Conservation (phyloP, 2,797 vertebrate genomes). For the Sparidentex hasta region DNA sequence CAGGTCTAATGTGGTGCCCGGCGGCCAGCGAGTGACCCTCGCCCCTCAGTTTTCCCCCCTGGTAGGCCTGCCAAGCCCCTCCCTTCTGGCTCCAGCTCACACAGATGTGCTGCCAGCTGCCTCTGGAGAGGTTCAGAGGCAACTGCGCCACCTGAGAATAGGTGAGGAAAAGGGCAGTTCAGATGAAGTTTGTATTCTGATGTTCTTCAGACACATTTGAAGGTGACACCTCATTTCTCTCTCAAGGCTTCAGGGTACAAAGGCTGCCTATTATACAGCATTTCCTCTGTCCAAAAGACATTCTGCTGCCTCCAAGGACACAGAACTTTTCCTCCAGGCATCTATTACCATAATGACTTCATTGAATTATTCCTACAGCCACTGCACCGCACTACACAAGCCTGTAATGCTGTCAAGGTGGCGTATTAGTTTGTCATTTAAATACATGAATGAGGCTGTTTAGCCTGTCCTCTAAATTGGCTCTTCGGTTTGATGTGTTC, state of each 20-base stretch:
- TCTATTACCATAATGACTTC: constrained; percentile 65
- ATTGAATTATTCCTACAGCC: constrained; percentile 39
- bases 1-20: constrained; percentile 93
- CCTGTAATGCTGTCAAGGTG: constrained; percentile 32
- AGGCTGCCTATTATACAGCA: constrained; percentile 4
- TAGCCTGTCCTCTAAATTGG: constrained; percentile 53
- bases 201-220: background rate
- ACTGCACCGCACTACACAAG: constrained; percentile 16
- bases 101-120: constrained; percentile 95
- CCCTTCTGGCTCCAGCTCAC: constrained; percentile 94
- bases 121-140: constrained; percentile 91
- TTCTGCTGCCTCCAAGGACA: constrained; percentile 54
- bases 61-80: constrained; percentile 94
- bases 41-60: constrained; percentile 91
- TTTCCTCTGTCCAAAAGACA: constrained; percentile 35
- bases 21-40: constrained; percentile 92
- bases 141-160: constrained; percentile 90
- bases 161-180: constrained; percentile 12
- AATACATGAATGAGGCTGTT: constrained; percentile 40
- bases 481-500: constrained; percentile 44
- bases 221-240: constrained; percentile 15
- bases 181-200: background rate
- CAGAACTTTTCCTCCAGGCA: constrained; percentile 38
- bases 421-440: constrained; percentile 46
- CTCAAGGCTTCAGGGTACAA: constrained; percentile 5